Evolutionary conservation across 2,888 invertebrate species (phyloP), one percentile per base, ranked within the genome.

Genomic region (Melanchra persicariae): DNA sequence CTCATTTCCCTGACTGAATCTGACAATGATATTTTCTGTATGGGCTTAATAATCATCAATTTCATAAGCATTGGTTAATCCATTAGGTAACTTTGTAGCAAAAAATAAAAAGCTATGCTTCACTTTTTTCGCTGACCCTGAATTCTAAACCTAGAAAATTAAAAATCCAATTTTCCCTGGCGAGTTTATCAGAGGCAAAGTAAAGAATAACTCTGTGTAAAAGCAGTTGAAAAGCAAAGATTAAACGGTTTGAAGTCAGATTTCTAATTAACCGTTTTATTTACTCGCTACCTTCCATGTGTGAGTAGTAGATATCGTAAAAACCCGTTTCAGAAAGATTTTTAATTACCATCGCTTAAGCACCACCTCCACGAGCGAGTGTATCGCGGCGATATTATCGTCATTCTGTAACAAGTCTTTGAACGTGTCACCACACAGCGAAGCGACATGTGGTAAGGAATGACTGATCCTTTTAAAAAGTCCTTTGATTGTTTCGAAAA

Each of bases 211-310:
- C 40, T 37, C 19, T 3, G 37, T 1, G n/a, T 54, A 34, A 55
- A 62, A 47, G 24, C 0, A 55, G 2, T 62, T 34, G 5, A 57
- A 57, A 51, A 45, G 7, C 34, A 22, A 24, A 9, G 12, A 19
- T 26, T 1, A 24, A 72, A 22, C 5, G 2, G 22, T 30, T 72
- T 65, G 17, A 52, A 30, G 0, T 58, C 7, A n/a, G 57, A 8
- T 51, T 17, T 49, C 9, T 64, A 57, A 51, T 51, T 62, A 62
- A 45, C 12, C 19, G 34, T 22, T 63, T 57, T 51, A 10, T 61
- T 61, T 34, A 51, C 30, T 57, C 9, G 15, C 37, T 22, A 15
- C 5, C 9, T 15, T 40, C 24, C 43, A 47, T 12, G 26, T 57
- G n/a, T 24, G 17, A 30, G 19, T 17, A n/a, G n/a, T n/a, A n/a